Conservation (phyloP, 2,797 vertebrate species). For the Coccyzus lansbergi region DNA sequence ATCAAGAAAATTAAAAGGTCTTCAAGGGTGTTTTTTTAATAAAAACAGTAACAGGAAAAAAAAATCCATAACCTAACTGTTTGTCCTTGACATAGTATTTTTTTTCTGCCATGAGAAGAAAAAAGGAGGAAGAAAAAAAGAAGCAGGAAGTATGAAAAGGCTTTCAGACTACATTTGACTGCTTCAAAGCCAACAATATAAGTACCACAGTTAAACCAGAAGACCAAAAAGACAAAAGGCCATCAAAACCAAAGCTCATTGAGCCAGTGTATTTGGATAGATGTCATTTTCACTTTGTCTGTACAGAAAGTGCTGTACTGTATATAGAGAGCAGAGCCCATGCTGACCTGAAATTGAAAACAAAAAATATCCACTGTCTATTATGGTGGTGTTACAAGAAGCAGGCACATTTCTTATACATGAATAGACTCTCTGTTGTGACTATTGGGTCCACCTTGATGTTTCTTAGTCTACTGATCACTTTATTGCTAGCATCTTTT, state of each 20-base stretch:
- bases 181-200: constrained; percentile 61
- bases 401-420: background rate
- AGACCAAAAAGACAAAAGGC: constrained; percentile 64
- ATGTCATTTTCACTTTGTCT: constrained; percentile 36
- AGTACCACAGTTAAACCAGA: constrained; percentile 31
- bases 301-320: background rate
- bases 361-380: background rate
- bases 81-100: constrained; percentile 70
- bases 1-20: constrained; percentile 76
- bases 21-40: constrained; percentile 59
- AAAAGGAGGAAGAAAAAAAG: background rate
- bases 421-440: background rate
- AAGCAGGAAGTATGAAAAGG: constrained; percentile 42
- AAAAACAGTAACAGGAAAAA: constrained; percentile 58
- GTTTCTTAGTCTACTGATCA: background rate
- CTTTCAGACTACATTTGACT: constrained; percentile 57
- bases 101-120: constrained; percentile 23
- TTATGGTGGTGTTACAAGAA: background rate
- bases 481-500: background rate
- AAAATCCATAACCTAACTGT: constrained; percentile 47
- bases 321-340: background rate
- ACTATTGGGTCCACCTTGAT: background rate
- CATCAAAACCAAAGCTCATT: constrained; percentile 57
- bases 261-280: constrained; percentile 40
- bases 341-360: constrained; percentile 1